Evolutionary conservation across 2,888 invertebrate species (phyloP).

Genomic region (Calameuta idolon): DNA sequence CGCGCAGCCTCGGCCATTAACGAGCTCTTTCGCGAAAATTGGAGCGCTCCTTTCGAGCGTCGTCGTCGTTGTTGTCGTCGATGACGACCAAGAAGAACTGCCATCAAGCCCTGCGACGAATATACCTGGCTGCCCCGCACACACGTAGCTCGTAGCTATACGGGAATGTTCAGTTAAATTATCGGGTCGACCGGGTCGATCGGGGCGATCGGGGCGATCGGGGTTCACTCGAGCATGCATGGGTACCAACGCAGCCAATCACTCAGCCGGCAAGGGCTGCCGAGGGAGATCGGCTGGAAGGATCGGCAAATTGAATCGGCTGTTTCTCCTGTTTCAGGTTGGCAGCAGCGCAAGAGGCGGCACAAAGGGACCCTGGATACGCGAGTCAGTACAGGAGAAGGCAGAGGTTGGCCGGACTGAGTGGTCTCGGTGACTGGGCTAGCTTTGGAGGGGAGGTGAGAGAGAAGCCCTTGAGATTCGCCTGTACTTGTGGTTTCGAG

Average conservation of each 20-base stretch:
- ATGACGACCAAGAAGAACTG: too few relatives aligned
- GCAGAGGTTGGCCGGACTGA: slow-evolving; percentile 65
- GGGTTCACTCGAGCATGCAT: too few relatives aligned
- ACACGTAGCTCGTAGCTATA: too few relatives aligned
- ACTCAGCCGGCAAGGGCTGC: background rate
- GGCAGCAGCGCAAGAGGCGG: slow-evolving; percentile 96
- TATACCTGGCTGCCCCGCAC: too few relatives aligned
- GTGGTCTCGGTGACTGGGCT: slow-evolving; percentile 67
- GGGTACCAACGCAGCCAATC: too few relatives aligned
- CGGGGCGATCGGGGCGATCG: too few relatives aligned
- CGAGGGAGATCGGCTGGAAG: background rate
- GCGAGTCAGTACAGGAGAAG: slow-evolving; percentile 66
- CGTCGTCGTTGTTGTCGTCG: too few relatives aligned
- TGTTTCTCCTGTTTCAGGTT: slow-evolving; percentile 73
- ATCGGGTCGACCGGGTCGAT: too few relatives aligned
- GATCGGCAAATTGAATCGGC: background rate
- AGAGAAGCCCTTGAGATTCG: slow-evolving; percentile 16
- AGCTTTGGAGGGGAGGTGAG: slow-evolving; percentile 67
- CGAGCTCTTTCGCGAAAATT: slow-evolving; percentile 28
- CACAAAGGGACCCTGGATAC: slow-evolving; percentile 68
- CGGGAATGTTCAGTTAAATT: too few relatives aligned
- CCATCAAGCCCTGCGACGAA: too few relatives aligned
- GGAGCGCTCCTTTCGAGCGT: background rate
- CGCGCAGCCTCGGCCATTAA: slow-evolving; percentile 41
- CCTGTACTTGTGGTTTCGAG: too few relatives aligned